These are phyloP conservation scores for Notiomystis cincta DNA, from an alignment of 2,113 vertebrate species.

Conservation along the genomic window DNA sequence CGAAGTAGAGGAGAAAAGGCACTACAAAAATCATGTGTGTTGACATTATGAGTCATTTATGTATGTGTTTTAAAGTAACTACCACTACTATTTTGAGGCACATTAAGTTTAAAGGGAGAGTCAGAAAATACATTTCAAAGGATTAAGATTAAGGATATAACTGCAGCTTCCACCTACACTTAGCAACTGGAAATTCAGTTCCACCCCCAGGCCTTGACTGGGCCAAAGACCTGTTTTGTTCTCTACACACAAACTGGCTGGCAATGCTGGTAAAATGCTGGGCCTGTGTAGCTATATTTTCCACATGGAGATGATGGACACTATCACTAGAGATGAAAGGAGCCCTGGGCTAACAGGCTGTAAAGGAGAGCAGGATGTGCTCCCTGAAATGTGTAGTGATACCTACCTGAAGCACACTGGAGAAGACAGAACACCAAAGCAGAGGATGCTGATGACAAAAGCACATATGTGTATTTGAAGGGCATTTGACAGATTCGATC, in stretches of 20 bases:
- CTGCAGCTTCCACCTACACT: neutral
- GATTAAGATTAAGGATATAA: neutral
- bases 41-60: neutral
- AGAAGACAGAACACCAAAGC: neutral
- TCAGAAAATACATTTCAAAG: neutral
- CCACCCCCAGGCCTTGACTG: neutral
- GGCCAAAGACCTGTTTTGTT: neutral
- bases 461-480: neutral
- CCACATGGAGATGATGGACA: neutral
- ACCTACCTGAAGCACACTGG: neutral
- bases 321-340: neutral
- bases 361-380: fast-evolving
- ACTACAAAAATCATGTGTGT: neutral
- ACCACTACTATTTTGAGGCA: neutral
- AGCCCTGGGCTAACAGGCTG: fast-evolving
- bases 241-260: neutral
- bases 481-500: neutral
- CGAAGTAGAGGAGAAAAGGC: neutral
- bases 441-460: neutral
- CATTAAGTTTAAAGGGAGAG: neutral
- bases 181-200: neutral
- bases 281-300: neutral
- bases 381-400: neutral
- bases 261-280: neutral
- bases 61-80: neutral